Base-by-base conservation (phyloP, 2,113 vertebrate species). In the Strix uralensis region DNA sequence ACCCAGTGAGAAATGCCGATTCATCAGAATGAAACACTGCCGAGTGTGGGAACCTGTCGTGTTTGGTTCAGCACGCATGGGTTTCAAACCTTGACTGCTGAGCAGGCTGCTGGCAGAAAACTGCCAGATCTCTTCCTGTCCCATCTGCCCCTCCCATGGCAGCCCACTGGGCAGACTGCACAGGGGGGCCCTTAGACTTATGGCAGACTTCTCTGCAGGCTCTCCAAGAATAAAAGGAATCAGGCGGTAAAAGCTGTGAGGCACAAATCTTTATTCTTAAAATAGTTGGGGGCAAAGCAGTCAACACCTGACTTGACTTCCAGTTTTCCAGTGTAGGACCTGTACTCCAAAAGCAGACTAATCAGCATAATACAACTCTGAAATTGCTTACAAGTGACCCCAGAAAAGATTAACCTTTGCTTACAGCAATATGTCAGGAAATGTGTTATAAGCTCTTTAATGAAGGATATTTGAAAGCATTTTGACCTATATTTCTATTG, bases 401-500 rank as follows among this genome's bases (percentile, higher is more conserved):
- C 32, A 27, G 46, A n/a, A 75, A 89, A 80, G 66, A 85, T 92
- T 63, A 92, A 88, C 36, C 26, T 95, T 77, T 94, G 62, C 86
- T 92, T 96, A 74, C 55, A 86, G 42, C 38, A 78, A 6, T 44
- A 47, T 23, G 27, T 26, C 81, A 88, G 65, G 54, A 91, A 86
- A 92, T 51, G 58, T 90, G 49, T 58, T 77, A 66, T 54, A 87
- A 91, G 29, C 70, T 77, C 63, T 78, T 70, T 91, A 92, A 73
- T 29, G 32, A 51, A 87, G 73, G 46, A 25, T 77, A 72, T 78
- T 51, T 88, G 63, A 52, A 77, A 47, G n/a, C 5, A 1, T 86
- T 94, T 58, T 83, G 91, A 74, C 71, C 74, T 93, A 6, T 82
- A 82, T 90, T 73, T 94, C 42, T 78, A 34, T 58, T 25, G 66